These are phyloP conservation scores for Pantala flavescens DNA, from an alignment of 1,140 invertebrate genomes.

Conservation along the genomic window DNA sequence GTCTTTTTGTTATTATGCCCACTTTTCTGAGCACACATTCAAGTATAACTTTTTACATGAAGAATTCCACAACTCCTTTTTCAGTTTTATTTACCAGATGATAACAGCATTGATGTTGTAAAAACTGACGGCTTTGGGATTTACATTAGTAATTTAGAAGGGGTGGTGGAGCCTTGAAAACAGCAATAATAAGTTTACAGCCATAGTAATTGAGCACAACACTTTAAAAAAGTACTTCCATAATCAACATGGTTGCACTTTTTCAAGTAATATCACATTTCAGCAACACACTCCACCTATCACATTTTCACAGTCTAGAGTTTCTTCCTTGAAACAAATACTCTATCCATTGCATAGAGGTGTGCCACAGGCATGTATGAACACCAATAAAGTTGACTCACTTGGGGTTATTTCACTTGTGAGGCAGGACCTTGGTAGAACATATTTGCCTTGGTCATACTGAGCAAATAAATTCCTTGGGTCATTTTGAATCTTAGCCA, in stretches of 20 bases:
- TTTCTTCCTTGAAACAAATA: not conserved
- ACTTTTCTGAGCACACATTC: not conserved
- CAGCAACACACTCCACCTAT: constrained; percentile 4
- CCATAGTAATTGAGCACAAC: constrained; percentile 5
- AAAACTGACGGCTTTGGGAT: not conserved
- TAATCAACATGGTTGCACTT: not conserved
- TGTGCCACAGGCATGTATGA: not conserved
- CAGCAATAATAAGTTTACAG: not conserved
- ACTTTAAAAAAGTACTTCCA: constrained; percentile 8
- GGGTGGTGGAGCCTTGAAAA: constrained; percentile 4
- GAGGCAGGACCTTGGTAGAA: not conserved
- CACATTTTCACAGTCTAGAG: constrained; percentile 3
- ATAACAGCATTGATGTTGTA: not conserved
- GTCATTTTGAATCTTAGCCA: not conserved
- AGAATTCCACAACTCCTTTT: not conserved
- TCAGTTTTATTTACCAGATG: constrained; percentile 2
- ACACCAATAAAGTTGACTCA: not conserved
- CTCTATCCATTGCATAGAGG: not conserved
- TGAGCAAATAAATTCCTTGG: not conserved
- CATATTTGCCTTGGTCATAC: not conserved
- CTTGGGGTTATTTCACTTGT: constrained; percentile 1
- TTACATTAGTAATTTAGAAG: not conserved
- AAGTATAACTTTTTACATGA: not conserved
- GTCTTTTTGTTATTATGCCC: not conserved
- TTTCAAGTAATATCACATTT: not conserved